Evolutionary conservation across 2,888 invertebrate species (phyloP).

Genomic region (Mesorhabditis belari): DNA sequence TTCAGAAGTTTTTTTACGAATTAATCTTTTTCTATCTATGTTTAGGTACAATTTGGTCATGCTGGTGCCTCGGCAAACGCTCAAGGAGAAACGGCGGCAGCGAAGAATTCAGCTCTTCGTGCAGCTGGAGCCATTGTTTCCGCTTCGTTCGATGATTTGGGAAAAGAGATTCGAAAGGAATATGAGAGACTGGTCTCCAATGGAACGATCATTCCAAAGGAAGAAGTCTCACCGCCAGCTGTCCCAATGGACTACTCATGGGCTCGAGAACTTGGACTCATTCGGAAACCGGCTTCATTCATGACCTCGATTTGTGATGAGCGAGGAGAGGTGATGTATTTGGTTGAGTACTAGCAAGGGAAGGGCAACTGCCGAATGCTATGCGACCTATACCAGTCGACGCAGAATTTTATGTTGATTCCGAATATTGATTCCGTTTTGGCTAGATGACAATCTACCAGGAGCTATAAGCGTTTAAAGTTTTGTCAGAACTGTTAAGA

Average conservation of each 20-base stretch:
- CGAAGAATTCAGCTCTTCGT: constrained; percentile 79
- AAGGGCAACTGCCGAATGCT: no score
- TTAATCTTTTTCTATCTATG: neutral
- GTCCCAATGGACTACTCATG: constrained; percentile 99
- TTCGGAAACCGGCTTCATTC: constrained; percentile 95
- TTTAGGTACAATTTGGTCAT: constrained; percentile 90
- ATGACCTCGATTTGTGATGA: constrained; percentile 99
- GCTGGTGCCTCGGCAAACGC: constrained; percentile 96
- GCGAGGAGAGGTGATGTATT: constrained; percentile 77
- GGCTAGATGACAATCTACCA: no score
- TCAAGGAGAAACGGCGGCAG: constrained; percentile 80
- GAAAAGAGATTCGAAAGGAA: constrained; percentile 59
- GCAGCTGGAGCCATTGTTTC: constrained; percentile 84
- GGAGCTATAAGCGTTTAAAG: no score
- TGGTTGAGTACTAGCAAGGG: no score
- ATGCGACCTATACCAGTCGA: no score
- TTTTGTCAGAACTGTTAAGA: no score
- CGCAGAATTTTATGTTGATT: no score
- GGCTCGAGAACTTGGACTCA: constrained; percentile 94
- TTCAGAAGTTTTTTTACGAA: constrained; percentile 54
- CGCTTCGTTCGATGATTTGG: constrained; percentile 79
- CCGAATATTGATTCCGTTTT: no score
- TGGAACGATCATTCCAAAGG: constrained; percentile 76
- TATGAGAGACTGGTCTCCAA: constrained; percentile 67
- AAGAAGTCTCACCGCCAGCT: constrained; percentile 91